These are phyloP conservation scores for Margaritifera margaritifera DNA, from an alignment of 2,888 invertebrate genomes.

Conservation along the genomic window DNA sequence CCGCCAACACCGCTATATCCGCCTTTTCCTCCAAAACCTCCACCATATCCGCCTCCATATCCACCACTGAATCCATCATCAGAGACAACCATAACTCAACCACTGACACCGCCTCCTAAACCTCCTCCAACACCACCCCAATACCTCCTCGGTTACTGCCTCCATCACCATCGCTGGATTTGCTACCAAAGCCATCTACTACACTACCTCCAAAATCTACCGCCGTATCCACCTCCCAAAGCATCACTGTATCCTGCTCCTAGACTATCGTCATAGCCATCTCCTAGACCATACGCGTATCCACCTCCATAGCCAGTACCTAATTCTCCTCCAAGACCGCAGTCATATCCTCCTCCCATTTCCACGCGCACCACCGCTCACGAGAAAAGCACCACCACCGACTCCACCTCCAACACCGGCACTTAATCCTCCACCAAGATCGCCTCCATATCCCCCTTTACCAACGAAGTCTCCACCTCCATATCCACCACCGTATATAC, in stretches of 20 bases:
- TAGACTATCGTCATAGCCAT: not conserved
- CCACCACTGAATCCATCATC: not conserved
- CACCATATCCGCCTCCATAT: no score
- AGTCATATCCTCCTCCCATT: no score
- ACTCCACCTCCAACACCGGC: no score
- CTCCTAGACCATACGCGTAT: no score
- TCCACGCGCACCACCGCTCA: no score
- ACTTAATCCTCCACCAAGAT: no score
- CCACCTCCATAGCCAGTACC: no score
- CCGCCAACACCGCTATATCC: no score
- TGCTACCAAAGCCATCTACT: not conserved
- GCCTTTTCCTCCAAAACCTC: no score
- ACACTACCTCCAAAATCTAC: not conserved
- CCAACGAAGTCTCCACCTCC: no score
- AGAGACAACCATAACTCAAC: constrained; percentile 2
- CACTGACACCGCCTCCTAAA: not conserved
- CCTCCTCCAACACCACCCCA: constrained; percentile 8
- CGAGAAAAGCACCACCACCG: no score
- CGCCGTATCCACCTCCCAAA: not conserved
- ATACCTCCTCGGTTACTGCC: constrained; percentile 2
- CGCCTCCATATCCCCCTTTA: no score
- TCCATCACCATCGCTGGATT: constrained; percentile 2
- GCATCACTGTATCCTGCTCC: not conserved
- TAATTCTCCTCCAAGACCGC: not conserved
- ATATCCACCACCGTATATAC: not conserved